Evolutionary conservation across 2,113 vertebrate genomes (phyloP).

Genomic region (Pomatorhinus ruficollis): DNA sequence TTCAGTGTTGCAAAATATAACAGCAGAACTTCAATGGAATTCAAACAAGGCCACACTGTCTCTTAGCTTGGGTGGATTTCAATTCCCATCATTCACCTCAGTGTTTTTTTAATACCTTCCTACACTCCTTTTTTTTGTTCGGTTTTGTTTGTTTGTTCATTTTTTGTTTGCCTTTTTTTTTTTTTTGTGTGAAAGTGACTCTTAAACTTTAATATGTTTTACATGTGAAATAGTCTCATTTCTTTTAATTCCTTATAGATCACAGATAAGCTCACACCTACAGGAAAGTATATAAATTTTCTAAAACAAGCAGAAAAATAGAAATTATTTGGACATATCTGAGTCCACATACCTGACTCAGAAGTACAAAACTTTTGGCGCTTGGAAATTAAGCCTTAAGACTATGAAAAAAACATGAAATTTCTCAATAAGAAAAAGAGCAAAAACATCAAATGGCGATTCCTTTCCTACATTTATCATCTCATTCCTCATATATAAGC

Average conservation of each 20-base stretch:
- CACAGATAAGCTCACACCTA: not conserved
- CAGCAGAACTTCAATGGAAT: not conserved
- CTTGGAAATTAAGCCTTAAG: not conserved
- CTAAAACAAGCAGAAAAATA: not conserved
- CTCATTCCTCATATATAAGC: not conserved
- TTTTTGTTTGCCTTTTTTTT: not conserved
- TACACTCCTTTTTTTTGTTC: not conserved
- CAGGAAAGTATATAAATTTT: not conserved
- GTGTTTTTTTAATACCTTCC: not conserved
- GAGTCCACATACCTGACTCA: not conserved
- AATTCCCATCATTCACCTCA: not conserved
- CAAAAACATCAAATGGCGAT: not conserved
- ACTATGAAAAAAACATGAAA: not conserved
- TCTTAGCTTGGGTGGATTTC: not conserved
- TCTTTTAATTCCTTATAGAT: not conserved
- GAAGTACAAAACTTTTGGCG: not conserved
- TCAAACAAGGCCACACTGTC: not conserved
- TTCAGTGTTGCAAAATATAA: not conserved
- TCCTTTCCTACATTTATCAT: not conserved
- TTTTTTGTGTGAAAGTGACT: not conserved
- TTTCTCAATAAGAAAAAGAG: not conserved
- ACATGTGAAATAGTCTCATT: not conserved
- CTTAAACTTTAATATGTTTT: not conserved
- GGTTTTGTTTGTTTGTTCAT: not conserved
- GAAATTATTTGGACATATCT: not conserved